phyloP scores from a whole-genome alignment of 2,113 vertebrate species.

The Tamias sibiricus region DNA sequence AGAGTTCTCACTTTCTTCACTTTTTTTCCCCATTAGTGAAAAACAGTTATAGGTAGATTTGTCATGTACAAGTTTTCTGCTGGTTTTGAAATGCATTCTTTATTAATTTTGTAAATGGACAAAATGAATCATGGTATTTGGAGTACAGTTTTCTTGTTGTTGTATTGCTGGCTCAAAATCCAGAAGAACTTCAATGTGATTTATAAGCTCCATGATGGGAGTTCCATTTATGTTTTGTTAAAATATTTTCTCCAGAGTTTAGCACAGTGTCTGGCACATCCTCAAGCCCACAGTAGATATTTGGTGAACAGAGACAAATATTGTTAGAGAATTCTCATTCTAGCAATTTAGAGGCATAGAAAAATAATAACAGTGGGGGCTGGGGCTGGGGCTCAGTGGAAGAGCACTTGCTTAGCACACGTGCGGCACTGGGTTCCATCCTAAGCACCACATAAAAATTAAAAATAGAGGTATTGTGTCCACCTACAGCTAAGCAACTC shows the following conservation, averaged over 20 bases:
- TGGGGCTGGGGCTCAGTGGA: too few relatives aligned
- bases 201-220: neutral
- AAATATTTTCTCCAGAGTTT: neutral
- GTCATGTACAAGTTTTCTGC: neutral
- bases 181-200: neutral
- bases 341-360: neutral
- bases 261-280: conserved; percentile 55
- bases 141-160: neutral
- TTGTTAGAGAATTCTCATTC: neutral
- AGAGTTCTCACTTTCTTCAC: neutral
- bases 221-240: neutral
- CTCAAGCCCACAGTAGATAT: conserved; percentile 4
- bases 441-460: too few relatives aligned
- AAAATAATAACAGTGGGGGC: neutral
- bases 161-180: neutral
- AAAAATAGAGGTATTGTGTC: too few relatives aligned
- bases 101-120: neutral
- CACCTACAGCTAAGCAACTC: too few relatives aligned
- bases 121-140: neutral
- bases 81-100: neutral
- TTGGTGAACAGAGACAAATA: conserved; percentile 61
- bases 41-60: neutral
- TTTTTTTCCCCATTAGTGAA: neutral
- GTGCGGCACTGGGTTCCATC: too few relatives aligned
- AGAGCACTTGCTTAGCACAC: too few relatives aligned